phyloP scores from a whole-genome alignment of 2,113 vertebrate species.

The Tupaia tana region DNA sequence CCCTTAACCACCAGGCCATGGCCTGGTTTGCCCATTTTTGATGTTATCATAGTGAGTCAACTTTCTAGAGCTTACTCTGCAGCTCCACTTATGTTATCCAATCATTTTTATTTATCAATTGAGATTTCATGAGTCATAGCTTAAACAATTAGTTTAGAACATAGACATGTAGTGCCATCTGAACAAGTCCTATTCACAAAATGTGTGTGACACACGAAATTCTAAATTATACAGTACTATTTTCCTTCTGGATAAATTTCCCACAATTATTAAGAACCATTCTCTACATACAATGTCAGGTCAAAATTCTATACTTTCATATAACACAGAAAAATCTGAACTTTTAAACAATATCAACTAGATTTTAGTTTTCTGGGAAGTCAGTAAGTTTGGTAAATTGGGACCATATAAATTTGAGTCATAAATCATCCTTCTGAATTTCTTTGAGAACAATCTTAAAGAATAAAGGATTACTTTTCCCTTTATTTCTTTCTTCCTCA shows the following conservation, averaged over 20 bases:
- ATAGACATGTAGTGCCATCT: neutral
- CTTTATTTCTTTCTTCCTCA: neutral
- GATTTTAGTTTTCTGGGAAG: neutral
- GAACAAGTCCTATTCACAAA: neutral
- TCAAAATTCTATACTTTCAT: neutral
- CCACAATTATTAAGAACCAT: neutral
- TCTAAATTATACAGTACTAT: neutral
- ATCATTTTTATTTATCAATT: neutral
- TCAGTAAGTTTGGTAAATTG: neutral
- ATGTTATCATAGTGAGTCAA: neutral
- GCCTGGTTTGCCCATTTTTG: neutral
- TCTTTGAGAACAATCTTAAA: neutral
- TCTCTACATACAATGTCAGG: neutral
- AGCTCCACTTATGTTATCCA: neutral
- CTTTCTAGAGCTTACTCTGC: neutral
- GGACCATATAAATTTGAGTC: neutral
- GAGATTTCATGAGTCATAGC: neutral
- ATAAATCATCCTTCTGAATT: neutral
- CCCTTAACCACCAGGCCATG: too few relatives aligned
- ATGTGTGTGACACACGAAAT: neutral
- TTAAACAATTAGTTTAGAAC: neutral
- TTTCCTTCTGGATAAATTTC: neutral
- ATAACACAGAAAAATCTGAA: neutral
- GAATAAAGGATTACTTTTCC: neutral
- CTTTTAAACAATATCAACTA: neutral